Evolutionary conservation across 2,888 invertebrate genomes (phyloP), one percentile per base, ranked within the genome.

Genomic region (Glaucopsyche alexis): DNA sequence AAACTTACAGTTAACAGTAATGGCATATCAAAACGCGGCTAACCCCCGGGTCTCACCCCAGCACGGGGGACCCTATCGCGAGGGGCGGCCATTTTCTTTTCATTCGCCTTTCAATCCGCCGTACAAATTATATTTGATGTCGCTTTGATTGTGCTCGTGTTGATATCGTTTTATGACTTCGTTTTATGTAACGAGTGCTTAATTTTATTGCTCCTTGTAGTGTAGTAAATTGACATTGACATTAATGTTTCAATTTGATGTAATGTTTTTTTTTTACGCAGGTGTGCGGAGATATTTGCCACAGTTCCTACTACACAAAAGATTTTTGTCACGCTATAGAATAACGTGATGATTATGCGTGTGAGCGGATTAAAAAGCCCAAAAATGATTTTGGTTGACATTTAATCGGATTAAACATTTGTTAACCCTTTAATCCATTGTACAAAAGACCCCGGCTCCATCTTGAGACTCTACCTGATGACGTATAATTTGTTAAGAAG

Each of bases 21-120:
- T 66, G 66, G 66, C 47, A 29, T 49, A 69, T 69, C 69, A 49
- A 69, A 69, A 47, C 49, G 45, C 69, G 69, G 42, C 14, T 45
- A 29, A 19, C 69, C 69, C 69, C 16, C 19, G 69, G 42, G 9
- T 42, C 19, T 42, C 45, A 19, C 45, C 67, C 67, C 47, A 16
- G 42, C 66, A 7, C 29, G 38, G n/a, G n/a, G 40, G 16, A n/a
- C 42, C 45, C 16, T 49, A 49, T 69, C 69, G 69, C 69, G 47
- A 69, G 47, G 69, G 69, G 49, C 29, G 19, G 69, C 69, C 69
- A 69, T 69, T 69, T 69, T 69, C 69, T 49, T 69, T 69, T 69
- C 47, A 69, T 29, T 69, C 69, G 69, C 67, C 67, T 67, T 67
- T 67, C 69, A 69, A 69, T 69, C 47, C 47, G 45, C 45, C 67